phyloP scores from a whole-genome alignment of 2,797 vertebrate genomes.

The Myoxocephalus aenaeus region DNA sequence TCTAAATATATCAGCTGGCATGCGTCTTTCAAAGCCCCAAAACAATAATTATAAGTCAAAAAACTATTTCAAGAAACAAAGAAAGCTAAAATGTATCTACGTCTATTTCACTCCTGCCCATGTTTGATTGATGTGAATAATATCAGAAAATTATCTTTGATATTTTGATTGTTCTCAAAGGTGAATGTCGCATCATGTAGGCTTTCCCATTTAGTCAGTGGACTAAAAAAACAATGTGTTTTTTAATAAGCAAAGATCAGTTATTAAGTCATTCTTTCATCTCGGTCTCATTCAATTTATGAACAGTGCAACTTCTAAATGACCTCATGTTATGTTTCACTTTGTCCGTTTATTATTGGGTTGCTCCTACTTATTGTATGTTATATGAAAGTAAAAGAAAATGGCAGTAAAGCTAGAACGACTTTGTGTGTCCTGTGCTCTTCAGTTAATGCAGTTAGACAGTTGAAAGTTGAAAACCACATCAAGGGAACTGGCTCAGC shows the following conservation, averaged over 20 bases:
- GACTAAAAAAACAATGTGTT: too few species aligned
- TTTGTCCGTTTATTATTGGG: background rate
- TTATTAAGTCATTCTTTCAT: background rate
- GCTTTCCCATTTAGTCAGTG: background rate
- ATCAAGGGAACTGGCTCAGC: background rate
- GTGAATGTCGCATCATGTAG: background rate
- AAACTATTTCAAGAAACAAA: slow-evolving; percentile 3
- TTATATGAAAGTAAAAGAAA: background rate
- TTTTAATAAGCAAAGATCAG: too few species aligned
- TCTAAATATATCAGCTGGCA: background rate
- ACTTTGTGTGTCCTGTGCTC: background rate
- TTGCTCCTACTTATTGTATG: background rate
- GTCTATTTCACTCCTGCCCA: background rate
- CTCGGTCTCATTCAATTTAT: background rate
- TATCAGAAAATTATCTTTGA: background rate
- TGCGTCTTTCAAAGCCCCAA: background rate
- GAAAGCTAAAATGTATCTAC: background rate
- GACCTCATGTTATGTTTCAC: background rate
- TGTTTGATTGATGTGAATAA: background rate
- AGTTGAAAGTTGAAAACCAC: background rate
- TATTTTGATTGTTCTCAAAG: background rate
- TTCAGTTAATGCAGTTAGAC: background rate
- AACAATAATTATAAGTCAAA: background rate
- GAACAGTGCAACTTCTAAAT: background rate
- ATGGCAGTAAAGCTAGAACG: background rate